Percentiles rank a stretch among this genome's conserved stretches.
phyloP scores from a whole-genome alignment of 2,113 vertebrate species.

The Acinonyx jubatus region DNA sequence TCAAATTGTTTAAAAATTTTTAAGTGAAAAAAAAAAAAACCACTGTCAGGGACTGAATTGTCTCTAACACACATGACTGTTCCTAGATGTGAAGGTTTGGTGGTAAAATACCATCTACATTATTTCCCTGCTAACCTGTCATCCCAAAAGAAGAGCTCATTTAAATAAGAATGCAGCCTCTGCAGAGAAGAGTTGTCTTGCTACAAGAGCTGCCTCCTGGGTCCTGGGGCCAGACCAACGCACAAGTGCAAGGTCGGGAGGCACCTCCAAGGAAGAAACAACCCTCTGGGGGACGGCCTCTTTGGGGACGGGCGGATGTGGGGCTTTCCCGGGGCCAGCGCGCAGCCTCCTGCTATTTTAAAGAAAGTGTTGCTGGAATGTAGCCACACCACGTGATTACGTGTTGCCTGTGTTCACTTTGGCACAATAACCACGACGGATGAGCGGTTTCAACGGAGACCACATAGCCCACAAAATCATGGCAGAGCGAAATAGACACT shows the following conservation, averaged over 20 bases:
- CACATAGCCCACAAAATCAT: fast-evolving
- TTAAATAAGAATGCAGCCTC: fast-evolving
- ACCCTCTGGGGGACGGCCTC: fast-evolving
- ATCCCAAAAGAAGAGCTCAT: not conserved
- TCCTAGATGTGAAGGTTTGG: fast-evolving
- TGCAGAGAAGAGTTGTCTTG: not conserved
- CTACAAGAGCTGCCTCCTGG: not conserved
- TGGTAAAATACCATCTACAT: fast-evolving
- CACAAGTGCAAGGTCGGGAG: not conserved
- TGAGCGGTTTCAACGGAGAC: not conserved
- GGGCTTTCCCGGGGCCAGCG: fast-evolving
- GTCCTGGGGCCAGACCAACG: not conserved
- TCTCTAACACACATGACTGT: not conserved
- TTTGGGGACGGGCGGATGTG: fast-evolving
- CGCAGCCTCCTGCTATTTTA: fast-evolving
- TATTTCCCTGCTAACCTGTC: not conserved
- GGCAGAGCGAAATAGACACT: not conserved
- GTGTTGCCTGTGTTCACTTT: not conserved
- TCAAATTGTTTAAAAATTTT: not conserved
- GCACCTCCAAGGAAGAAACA: fast-evolving
- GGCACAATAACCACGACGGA: fast-evolving
- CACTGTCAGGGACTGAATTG: not conserved
- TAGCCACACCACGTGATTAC: fast-evolving
- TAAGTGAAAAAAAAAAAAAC: not conserved
- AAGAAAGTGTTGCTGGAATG: not conserved